These are phyloP conservation scores for Drosophila kambysellisi DNA, from an alignment of 2,888 invertebrate genomes.

Conservation along the genomic window DNA sequence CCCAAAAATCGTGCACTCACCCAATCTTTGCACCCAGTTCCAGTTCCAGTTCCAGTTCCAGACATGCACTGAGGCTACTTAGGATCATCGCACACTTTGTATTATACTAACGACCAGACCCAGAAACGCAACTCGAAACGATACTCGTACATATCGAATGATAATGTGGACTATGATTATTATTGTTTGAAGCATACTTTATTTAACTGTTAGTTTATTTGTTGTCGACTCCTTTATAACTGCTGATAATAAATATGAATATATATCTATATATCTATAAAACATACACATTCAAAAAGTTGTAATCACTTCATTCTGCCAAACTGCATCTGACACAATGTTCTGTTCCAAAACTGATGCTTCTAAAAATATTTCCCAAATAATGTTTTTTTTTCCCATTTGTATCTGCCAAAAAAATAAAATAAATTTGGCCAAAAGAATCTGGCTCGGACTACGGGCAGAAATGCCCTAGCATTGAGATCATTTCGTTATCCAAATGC, in stretches of 20 bases:
- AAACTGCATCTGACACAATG: constrained; percentile 51
- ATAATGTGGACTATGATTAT: constrained; percentile 35
- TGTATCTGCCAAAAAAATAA: constrained; percentile 43
- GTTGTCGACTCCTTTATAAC: constrained; percentile 58
- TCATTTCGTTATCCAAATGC: constrained; percentile 47
- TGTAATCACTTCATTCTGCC: constrained; percentile 50
- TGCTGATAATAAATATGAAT: constrained; percentile 66
- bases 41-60: constrained; percentile 40
- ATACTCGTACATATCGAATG: constrained; percentile 37
- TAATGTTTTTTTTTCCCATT: constrained; percentile 29
- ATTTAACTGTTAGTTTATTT: constrained; percentile 64
- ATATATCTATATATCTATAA: constrained; percentile 19
- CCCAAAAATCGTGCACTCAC: constrained; percentile 60
- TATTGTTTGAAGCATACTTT: constrained; percentile 31
- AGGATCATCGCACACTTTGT: constrained; percentile 63
- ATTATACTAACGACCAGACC: constrained; percentile 73
- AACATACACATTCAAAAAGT: constrained; percentile 23
- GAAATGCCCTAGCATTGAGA: constrained; percentile 72
- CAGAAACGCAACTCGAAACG: constrained; percentile 48
- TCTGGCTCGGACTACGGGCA: constrained; percentile 4
- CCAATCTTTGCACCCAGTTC: constrained; percentile 56
- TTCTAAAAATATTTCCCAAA: constrained; percentile 42
- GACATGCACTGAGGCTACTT: constrained; percentile 56
- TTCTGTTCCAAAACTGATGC: constrained; percentile 26
- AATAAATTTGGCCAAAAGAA: neutral